Conservation (phyloP, 64 coral and sea anemone genomes). For the Astreopora myriophthalma region DNA sequence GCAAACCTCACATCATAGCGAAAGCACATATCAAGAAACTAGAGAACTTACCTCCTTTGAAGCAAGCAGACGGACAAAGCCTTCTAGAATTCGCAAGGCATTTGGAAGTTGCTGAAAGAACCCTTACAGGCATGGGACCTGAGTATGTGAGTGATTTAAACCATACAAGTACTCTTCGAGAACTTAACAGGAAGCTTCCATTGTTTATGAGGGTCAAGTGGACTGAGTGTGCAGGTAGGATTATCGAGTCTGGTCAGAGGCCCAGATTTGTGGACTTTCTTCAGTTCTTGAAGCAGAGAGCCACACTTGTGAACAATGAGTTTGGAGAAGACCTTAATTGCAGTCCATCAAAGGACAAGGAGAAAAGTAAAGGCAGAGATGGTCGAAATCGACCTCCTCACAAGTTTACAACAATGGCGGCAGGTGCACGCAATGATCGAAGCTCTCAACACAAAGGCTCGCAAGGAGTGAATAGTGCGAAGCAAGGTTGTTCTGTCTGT, state of each 20-base stretch:
- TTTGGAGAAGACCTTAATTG: slow-evolving; percentile 66
- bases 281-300: slow-evolving; percentile 50
- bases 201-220: slow-evolving; percentile 68
- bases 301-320: slow-evolving; percentile 74
- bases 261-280: slow-evolving; percentile 72
- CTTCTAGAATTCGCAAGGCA: slow-evolving; percentile 42
- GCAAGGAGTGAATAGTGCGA: background rate
- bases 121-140: slow-evolving; percentile 58
- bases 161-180: slow-evolving; percentile 44
- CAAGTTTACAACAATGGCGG: background rate
- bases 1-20: slow-evolving; percentile 63
- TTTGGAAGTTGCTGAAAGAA: slow-evolving; percentile 44
- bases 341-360: slow-evolving; percentile 18
- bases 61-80: slow-evolving; percentile 25
- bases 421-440: background rate
- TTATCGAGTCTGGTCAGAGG: slow-evolving; percentile 26
- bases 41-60: slow-evolving; percentile 30
- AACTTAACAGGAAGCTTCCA: slow-evolving; percentile 70
- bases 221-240: slow-evolving; percentile 68
- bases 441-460: too few relatives aligned
- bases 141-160: slow-evolving; percentile 74
- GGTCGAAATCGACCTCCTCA: background rate
- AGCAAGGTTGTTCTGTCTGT: slow-evolving; percentile 51
- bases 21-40: slow-evolving; percentile 49
- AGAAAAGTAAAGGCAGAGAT: background rate